Evolutionary conservation across 2,113 vertebrate genomes (phyloP).

Genomic region (Gambusia holbrooki): DNA sequence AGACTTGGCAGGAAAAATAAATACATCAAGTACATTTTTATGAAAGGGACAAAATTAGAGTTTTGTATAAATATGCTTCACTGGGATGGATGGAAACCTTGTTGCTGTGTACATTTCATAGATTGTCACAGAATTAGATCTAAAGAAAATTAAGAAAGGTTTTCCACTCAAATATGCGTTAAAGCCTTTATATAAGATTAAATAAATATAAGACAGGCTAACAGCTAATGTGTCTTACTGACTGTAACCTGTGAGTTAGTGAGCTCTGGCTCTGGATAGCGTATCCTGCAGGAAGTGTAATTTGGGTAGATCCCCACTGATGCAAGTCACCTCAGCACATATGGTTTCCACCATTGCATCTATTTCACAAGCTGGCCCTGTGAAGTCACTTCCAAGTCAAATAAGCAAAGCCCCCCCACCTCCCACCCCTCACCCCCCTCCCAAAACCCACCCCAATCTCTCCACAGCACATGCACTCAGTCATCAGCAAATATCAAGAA

Average conservation of each 20-base stretch:
- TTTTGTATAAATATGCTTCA: too few relatives aligned
- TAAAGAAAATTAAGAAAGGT: background rate
- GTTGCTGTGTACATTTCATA: too few relatives aligned
- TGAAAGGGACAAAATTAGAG: too few relatives aligned
- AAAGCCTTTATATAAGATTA: background rate
- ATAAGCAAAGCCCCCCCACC: slow-evolving; percentile 73
- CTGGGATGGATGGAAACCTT: too few relatives aligned
- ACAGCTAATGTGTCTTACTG: background rate
- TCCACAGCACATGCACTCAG: slow-evolving; percentile 20
- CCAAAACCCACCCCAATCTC: slow-evolving; percentile 32
- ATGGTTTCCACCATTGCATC: slow-evolving; percentile 64
- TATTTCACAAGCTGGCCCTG: slow-evolving; percentile 71
- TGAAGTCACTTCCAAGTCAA: slow-evolving; percentile 85
- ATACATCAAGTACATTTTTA: too few relatives aligned
- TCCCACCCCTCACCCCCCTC: slow-evolving; percentile 18
- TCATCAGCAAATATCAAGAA: slow-evolving; percentile 74
- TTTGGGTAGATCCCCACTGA: slow-evolving; percentile 44
- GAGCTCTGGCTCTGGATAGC: slow-evolving; percentile 25
- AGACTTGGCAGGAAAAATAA: too few relatives aligned
- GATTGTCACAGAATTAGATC: too few relatives aligned
- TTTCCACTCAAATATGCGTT: background rate
- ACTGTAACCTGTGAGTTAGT: slow-evolving; percentile 5
- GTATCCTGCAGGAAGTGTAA: slow-evolving; percentile 50
- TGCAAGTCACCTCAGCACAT: slow-evolving; percentile 75
- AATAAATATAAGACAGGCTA: background rate